Evolutionary conservation across 2,888 invertebrate species (phyloP).

Genomic region (Tortricodes alternella): DNA sequence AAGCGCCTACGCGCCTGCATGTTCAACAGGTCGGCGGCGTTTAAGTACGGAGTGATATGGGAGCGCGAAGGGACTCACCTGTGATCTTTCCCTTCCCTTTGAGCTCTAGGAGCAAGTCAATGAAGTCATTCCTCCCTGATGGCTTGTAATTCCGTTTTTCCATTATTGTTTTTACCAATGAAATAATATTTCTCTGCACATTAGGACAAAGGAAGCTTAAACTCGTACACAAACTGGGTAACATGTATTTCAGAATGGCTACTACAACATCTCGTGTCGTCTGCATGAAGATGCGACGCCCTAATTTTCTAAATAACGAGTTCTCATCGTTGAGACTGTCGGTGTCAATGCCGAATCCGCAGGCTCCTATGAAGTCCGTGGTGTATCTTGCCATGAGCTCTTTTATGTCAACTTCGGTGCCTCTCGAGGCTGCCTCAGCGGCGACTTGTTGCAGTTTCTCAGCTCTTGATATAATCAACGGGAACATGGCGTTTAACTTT

Average conservation of each 20-base stretch:
- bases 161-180: conserved; percentile 27
- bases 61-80: too few relatives aligned
- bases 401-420: conserved; percentile 23
- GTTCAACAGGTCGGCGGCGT: too few relatives aligned
- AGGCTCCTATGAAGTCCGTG: conserved; percentile 37
- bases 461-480: conserved; percentile 37
- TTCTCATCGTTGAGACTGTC: conserved; percentile 35
- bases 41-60: too few relatives aligned
- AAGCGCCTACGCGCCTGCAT: too few relatives aligned
- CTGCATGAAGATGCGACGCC: conserved; percentile 33
- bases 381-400: conserved; percentile 37
- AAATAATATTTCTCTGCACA: conserved; percentile 13
- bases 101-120: conserved; percentile 40
- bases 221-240: conserved; percentile 5
- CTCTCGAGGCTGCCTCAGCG: conserved; percentile 4
- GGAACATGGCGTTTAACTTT: conserved; percentile 42
- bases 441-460: conserved; percentile 27
- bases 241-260: conserved; percentile 10
- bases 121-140: conserved; percentile 39
- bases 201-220: not conserved
- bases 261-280: conserved; percentile 7
- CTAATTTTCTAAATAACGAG: conserved; percentile 36
- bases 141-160: conserved; percentile 36
- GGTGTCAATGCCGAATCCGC: conserved; percentile 37
- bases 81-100: conserved; percentile 34